Evolutionary conservation across 2,113 vertebrate species (phyloP).

Genomic region (Pyxicephalus adspersus): DNA sequence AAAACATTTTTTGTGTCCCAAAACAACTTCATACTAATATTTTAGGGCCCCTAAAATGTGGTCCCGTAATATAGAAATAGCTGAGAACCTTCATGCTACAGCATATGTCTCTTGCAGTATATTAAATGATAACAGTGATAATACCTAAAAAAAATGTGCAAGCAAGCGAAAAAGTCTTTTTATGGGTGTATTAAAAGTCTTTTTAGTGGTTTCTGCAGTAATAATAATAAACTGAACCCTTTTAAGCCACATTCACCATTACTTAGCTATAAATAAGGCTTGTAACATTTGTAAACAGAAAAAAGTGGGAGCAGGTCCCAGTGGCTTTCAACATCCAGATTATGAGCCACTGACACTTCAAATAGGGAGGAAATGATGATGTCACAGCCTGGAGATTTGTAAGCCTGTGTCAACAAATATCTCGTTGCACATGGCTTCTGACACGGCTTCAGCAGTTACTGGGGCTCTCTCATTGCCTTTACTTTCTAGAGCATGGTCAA

Average conservation of each 20-base stretch:
- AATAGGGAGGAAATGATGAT: conserved; percentile 52
- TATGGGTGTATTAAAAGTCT: conserved; percentile 8
- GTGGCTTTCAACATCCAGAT: conserved; percentile 50
- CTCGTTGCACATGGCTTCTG: conserved; percentile 59
- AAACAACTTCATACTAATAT: too few species aligned
- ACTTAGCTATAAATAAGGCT: conserved; percentile 39
- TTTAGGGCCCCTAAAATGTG: too few species aligned
- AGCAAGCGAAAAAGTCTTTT: conserved; percentile 12
- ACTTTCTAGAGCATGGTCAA: conserved; percentile 60
- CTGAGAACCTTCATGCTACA: too few species aligned
- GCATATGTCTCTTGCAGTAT: background rate
- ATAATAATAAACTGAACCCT: conserved; percentile 49
- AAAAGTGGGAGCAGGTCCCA: conserved; percentile 54
- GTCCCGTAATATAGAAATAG: too few species aligned
- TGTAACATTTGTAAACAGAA: conserved; percentile 47
- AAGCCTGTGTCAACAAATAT: conserved; percentile 56
- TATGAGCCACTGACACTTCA: conserved; percentile 52
- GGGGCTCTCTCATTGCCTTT: conserved; percentile 56
- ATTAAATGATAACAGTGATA: conserved; percentile 9
- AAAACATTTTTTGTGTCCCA: too few species aligned
- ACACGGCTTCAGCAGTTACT: conserved; percentile 45
- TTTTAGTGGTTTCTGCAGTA: conserved; percentile 31
- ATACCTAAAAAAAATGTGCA: conserved; percentile 8
- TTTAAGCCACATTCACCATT: conserved; percentile 35
- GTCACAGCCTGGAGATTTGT: conserved; percentile 52